Percentiles rank a stretch among this genome's conserved stretches.
Conservation (phyloP, 2,888 invertebrate genomes). For the Macroteleia sp. region DNA sequence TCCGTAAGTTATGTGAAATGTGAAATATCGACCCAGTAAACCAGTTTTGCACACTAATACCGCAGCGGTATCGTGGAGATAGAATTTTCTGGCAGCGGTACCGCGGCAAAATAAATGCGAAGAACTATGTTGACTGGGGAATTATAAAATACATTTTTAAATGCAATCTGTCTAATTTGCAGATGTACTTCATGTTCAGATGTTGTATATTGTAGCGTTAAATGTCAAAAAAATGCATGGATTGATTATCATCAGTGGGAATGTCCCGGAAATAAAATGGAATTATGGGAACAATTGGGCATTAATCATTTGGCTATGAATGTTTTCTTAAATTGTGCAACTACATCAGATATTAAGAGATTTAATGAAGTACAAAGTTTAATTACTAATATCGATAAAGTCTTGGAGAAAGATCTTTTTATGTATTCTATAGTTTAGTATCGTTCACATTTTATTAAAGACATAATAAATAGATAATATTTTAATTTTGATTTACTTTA, state of each 20-base stretch:
- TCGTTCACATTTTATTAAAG: conserved; percentile 4
- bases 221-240: conserved; percentile 87
- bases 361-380: conserved; percentile 89
- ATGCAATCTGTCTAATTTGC: too few relatives aligned
- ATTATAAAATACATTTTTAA: conserved; percentile 74
- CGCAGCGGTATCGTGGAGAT: too few relatives aligned
- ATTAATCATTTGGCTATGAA: conserved; percentile 91
- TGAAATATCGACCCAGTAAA: too few relatives aligned
- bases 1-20: conserved; percentile 84
- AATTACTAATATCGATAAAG: conserved; percentile 89
- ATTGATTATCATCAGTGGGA: conserved; percentile 88
- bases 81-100: too few relatives aligned
- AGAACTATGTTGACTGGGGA: too few relatives aligned
- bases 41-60: too few relatives aligned
- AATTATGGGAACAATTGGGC: conserved; percentile 89
- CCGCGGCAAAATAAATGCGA: too few relatives aligned
- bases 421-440: conserved; percentile 88
- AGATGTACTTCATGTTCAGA: conserved; percentile 88
- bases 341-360: conserved; percentile 81
- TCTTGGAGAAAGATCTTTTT: conserved; percentile 87
- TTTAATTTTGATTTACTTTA: conserved; percentile 4
- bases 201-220: conserved; percentile 88
- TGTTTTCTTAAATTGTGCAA: conserved; percentile 86
- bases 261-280: conserved; percentile 87
- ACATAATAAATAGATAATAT: not conserved